Evolutionary conservation across 2,797 vertebrate genomes (phyloP).

Genomic region (Neosilurus hyrtlii): DNA sequence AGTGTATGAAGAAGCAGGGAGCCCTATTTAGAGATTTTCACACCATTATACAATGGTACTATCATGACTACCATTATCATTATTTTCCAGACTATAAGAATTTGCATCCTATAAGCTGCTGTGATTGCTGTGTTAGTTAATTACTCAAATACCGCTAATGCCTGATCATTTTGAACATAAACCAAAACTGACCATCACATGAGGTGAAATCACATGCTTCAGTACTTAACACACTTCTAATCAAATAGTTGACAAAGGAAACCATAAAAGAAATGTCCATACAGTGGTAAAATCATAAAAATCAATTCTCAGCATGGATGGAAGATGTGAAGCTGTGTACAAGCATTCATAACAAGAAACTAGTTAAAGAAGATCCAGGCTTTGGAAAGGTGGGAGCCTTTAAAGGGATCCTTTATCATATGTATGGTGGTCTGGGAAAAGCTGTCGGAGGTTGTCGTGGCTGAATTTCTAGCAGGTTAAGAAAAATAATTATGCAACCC

Average conservation of each 20-base stretch:
- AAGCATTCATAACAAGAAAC: not conserved
- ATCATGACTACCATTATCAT: constrained; percentile 4
- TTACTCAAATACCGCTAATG: not conserved
- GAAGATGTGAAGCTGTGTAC: not conserved
- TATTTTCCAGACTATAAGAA: constrained; percentile 17
- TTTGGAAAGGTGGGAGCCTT: not conserved
- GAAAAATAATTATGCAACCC: no score
- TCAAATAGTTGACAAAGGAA: not conserved
- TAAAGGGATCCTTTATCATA: not conserved
- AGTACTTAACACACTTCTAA: not conserved
- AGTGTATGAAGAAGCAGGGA: constrained; percentile 22
- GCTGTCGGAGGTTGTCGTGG: not conserved
- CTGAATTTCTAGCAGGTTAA: no score
- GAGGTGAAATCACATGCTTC: not conserved
- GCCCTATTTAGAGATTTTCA: not conserved
- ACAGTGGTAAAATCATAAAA: not conserved
- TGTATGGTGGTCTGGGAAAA: constrained; percentile 10
- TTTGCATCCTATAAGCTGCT: constrained; percentile 8
- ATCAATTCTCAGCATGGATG: not conserved
- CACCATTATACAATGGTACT: not conserved
- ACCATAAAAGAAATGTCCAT: not conserved
- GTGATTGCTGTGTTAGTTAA: not conserved
- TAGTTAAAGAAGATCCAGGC: not conserved
- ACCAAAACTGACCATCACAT: not conserved
- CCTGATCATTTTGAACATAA: not conserved